These are phyloP conservation scores for Ptychoptera contaminata DNA, from an alignment of 2,888 invertebrate species.

Conservation along the genomic window DNA sequence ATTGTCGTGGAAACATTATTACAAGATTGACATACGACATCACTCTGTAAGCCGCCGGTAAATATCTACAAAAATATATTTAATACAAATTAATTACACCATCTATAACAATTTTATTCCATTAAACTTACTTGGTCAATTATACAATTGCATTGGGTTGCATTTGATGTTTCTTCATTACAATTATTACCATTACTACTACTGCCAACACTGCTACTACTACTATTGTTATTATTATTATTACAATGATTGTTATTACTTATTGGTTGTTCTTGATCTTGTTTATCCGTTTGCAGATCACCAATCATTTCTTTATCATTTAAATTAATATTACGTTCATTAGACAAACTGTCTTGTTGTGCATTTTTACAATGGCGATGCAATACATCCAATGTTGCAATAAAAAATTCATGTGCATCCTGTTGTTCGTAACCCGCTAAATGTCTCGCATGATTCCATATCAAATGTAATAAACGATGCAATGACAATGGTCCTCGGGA, in stretches of 20 bases:
- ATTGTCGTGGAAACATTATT: constrained; percentile 90
- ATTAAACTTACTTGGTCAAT: constrained; percentile 67
- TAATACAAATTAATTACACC: too few relatives aligned
- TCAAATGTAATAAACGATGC: constrained; percentile 76
- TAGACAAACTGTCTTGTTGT: constrained; percentile 11
- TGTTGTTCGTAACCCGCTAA: constrained; percentile 94
- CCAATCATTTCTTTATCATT: constrained; percentile 3
- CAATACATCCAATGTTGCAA: constrained; percentile 82
- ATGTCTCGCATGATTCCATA: constrained; percentile 93
- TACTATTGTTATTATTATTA: too few relatives aligned
- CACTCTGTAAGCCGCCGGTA: constrained; percentile 89
- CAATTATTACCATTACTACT: background rate
- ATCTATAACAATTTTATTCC: too few relatives aligned
- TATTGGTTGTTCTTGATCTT: constrained; percentile 9
- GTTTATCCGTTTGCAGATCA: constrained; percentile 18
- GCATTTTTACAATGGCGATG: constrained; percentile 62
- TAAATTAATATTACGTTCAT: constrained; percentile 14
- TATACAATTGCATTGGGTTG: constrained; percentile 73
- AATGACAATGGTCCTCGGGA: constrained; percentile 75
- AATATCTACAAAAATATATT: too few relatives aligned
- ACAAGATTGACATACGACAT: constrained; percentile 91
- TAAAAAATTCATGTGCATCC: constrained; percentile 98
- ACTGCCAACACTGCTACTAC: background rate
- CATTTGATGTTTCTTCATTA: constrained; percentile 8
- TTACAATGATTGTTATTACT: constrained; percentile 2